Evolutionary conservation across 2,888 invertebrate genomes (phyloP).

Genomic region (Tachina grossa): DNA sequence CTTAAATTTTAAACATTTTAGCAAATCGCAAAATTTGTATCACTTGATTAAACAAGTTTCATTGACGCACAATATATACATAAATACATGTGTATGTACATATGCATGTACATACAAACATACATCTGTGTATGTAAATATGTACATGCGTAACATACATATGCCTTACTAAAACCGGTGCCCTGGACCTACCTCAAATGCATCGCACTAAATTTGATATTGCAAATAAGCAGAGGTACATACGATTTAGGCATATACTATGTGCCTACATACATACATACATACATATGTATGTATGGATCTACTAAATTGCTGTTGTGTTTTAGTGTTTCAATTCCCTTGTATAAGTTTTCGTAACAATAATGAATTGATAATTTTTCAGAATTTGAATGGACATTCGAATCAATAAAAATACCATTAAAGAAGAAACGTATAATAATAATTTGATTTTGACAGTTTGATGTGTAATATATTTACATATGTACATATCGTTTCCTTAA

Average conservation of each 20-base stretch:
- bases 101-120: neutral
- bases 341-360: too few species aligned
- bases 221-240: neutral
- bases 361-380: too few species aligned
- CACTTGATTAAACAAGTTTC: constrained; percentile 18
- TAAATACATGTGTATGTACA: neutral
- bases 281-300: neutral
- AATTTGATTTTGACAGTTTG: too few species aligned
- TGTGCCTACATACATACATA: neutral
- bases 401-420: too few species aligned
- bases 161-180: neutral
- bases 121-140: neutral
- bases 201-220: neutral
- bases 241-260: neutral
- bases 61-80: neutral
- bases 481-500: too few species aligned
- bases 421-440: too few species aligned
- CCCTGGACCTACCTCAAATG: constrained; percentile 39
- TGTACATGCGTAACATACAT: neutral
- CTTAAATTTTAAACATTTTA: neutral
- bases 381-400: too few species aligned
- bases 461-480: too few species aligned
- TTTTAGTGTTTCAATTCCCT: too few species aligned
- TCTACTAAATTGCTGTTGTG: too few species aligned
- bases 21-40: constrained; percentile 9